Conservation (phyloP, 2,888 invertebrate species). For the Cecidostiba fungosa region DNA sequence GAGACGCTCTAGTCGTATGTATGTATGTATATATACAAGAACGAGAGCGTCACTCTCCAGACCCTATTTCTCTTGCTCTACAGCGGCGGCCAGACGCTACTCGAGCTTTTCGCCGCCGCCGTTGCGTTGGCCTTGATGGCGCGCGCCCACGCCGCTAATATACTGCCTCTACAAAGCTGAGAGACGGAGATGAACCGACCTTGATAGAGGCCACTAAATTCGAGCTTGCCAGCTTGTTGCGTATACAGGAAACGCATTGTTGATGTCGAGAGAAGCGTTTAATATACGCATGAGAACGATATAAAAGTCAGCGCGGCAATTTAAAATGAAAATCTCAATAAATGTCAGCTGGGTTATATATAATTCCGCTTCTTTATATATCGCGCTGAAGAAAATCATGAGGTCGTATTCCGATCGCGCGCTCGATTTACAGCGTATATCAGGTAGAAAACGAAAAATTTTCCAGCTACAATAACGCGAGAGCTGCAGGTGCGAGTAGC, state of each 20-base stretch:
- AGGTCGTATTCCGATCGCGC: background rate
- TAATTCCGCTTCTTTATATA: background rate
- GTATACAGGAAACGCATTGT: too few species aligned
- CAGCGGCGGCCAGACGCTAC: background rate
- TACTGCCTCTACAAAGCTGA: background rate
- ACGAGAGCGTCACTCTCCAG: background rate
- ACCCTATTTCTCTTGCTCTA: slow-evolving; percentile 25
- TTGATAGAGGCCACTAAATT: too few species aligned
- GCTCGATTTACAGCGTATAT: background rate
- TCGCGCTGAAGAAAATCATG: background rate
- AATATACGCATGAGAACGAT: too few species aligned
- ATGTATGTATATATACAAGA: background rate
- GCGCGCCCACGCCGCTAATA: background rate
- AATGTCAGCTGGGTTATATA: too few species aligned
- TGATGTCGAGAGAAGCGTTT: too few species aligned
- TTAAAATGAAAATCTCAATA: too few species aligned
- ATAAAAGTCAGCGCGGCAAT: background rate
- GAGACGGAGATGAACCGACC: background rate
- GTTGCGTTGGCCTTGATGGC: slow-evolving; percentile 22
- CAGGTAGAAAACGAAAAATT: background rate
- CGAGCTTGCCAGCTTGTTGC: too few species aligned
- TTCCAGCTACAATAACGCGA: too few species aligned
- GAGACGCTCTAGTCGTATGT: background rate
- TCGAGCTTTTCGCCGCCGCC: background rate
- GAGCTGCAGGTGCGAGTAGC: background rate